A percentile compares a stretch with the other conserved stretches of the same genome.
phyloP scores from a whole-genome alignment of 2,113 vertebrate species.

The Peromyscus californicus region DNA sequence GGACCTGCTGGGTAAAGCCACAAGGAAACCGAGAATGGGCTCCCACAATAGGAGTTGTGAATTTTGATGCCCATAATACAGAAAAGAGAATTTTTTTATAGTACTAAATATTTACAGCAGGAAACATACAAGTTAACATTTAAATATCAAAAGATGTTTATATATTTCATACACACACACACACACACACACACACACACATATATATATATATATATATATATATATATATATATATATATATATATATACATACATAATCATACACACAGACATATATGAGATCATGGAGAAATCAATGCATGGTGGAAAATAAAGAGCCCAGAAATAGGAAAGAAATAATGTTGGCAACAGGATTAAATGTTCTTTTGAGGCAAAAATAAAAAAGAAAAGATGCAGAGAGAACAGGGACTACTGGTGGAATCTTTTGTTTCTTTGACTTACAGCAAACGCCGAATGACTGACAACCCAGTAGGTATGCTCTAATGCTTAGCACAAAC shows the following conservation, averaged over 20 bases:
- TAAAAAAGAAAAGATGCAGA: neutral
- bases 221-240: neutral
- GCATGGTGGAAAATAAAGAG: neutral
- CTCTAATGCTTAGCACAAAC: neutral
- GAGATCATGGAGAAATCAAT: neutral
- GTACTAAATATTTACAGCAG: neutral
- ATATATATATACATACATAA: too few species aligned
- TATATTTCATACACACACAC: neutral
- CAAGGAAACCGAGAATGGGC: too few species aligned
- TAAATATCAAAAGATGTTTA: neutral
- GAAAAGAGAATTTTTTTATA: neutral
- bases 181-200: too few species aligned
- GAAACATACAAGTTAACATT: neutral
- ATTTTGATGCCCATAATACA: neutral
- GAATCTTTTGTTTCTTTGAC: neutral
- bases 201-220: neutral
- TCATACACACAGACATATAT: too few species aligned
- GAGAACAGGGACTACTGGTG: neutral
- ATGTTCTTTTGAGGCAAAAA: neutral
- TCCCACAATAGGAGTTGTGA: neutral
- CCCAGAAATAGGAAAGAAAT: neutral
- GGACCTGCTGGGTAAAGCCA: too few species aligned
- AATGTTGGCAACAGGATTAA: neutral
- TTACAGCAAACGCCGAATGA: neutral
- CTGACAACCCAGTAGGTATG: neutral